Conservation (phyloP, 2,797 vertebrate genomes). For the Leptatherina wallacei region DNA sequence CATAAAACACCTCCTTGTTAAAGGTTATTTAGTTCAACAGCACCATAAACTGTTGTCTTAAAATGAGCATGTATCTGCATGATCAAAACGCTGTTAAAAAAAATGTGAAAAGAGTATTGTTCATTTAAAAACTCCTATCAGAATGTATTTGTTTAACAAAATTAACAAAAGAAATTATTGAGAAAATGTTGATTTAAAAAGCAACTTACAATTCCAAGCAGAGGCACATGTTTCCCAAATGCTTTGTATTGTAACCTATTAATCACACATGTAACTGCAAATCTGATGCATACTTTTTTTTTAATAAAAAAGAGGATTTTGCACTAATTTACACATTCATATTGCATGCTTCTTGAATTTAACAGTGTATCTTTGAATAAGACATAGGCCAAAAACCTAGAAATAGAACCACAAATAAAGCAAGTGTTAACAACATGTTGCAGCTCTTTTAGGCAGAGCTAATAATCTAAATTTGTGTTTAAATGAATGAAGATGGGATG, state of each 20-base stretch:
- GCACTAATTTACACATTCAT: too few relatives aligned
- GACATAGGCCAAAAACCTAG: too few relatives aligned
- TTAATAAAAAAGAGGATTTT: too few relatives aligned
- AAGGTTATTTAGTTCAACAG: neutral
- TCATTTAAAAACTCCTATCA: neutral
- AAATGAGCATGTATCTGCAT: neutral
- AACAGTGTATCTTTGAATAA: neutral
- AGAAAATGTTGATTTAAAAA: too few relatives aligned
- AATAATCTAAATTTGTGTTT: neutral
- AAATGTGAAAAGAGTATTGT: neutral
- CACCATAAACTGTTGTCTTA: neutral
- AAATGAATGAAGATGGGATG: neutral
- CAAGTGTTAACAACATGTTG: neutral
- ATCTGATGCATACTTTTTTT: too few relatives aligned
- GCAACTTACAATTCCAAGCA: too few relatives aligned
- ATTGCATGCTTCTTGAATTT: too few relatives aligned
- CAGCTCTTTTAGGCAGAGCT: neutral
- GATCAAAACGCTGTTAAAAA: neutral
- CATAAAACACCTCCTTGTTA: neutral
- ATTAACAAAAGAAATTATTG: too few relatives aligned
- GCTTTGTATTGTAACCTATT: too few relatives aligned
- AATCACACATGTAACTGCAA: too few relatives aligned
- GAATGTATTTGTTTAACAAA: too few relatives aligned
- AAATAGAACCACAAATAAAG: neutral
- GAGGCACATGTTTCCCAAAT: too few relatives aligned